Conservation (phyloP, 2,113 vertebrate species). For the Varanus komodoensis region DNA sequence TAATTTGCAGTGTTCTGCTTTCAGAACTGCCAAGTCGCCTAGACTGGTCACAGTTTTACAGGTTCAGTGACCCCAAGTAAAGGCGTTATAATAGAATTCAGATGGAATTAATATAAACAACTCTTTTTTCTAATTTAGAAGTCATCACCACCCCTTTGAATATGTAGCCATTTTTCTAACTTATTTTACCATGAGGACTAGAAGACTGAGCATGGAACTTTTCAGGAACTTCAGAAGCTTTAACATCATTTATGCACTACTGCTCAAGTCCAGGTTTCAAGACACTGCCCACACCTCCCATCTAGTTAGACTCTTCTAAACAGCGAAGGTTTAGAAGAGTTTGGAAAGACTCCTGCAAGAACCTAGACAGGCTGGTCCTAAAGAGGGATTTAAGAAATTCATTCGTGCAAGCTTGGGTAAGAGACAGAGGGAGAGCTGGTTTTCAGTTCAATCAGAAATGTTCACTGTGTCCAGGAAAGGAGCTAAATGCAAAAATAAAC, state of each 20-base stretch:
- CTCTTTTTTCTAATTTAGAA: neutral
- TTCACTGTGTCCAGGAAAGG: neutral
- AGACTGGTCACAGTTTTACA: neutral
- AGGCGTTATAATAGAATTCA: neutral
- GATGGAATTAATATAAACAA: neutral
- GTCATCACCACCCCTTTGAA: neutral
- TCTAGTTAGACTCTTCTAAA: neutral
- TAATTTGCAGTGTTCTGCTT: no score
- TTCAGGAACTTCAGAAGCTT: neutral
- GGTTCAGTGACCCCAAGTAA: neutral
- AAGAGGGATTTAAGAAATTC: neutral
- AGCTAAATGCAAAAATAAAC: neutral
- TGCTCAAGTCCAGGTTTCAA: neutral
- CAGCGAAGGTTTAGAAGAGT: neutral
- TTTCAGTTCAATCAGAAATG: neutral
- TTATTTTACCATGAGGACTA: neutral
- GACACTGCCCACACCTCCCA: neutral
- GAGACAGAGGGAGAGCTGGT: no score
- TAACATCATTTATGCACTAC: neutral
- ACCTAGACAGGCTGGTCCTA: neutral
- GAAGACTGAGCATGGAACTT: neutral
- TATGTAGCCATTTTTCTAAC: neutral
- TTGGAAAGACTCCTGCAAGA: neutral
- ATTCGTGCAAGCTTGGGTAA: neutral
- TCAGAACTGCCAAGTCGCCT: no score